Percentiles rank a stretch among this genome's conserved stretches.
Evolutionary conservation across 2,113 vertebrate species (phyloP).

Genomic region (Paedocypris sp.): DNA sequence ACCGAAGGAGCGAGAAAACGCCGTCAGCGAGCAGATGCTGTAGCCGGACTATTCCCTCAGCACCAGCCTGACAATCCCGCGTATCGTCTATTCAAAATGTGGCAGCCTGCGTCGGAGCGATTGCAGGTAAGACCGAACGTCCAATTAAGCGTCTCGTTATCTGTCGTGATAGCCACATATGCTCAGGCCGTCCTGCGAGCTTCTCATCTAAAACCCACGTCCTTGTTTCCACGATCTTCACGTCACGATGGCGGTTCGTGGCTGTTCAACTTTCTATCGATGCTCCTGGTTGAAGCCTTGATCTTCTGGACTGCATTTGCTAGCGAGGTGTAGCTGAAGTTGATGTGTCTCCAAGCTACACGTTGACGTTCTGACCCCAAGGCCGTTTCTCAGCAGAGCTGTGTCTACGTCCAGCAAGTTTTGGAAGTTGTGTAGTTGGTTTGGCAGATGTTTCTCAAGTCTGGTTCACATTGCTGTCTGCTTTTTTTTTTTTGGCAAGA

Average conservation of each 20-base stretch:
- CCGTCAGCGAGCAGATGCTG: constrained; percentile 62
- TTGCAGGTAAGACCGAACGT: constrained; percentile 71
- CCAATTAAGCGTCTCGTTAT: background rate
- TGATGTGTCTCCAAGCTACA: background rate
- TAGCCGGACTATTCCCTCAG: constrained; percentile 46
- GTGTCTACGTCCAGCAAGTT: background rate
- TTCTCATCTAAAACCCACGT: background rate
- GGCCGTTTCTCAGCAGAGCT: background rate
- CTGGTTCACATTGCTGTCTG: too few species aligned
- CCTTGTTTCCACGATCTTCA: background rate
- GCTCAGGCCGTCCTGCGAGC: background rate
- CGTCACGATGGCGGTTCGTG: background rate
- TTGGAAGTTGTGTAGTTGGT: too few species aligned
- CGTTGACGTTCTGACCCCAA: background rate
- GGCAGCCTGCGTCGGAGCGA: constrained; percentile 90
- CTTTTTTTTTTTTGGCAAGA: too few species aligned
- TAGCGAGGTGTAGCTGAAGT: background rate
- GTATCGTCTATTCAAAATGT: constrained; percentile 65
- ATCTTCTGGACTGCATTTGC: background rate
- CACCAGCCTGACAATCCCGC: constrained; percentile 29
- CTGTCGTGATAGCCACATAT: background rate
- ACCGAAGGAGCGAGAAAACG: constrained; percentile 36
- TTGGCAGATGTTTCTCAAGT: too few species aligned
- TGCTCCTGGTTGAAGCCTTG: background rate
- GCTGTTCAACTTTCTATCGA: background rate